Percentiles rank a stretch among this genome's conserved stretches.
Conservation (phyloP, 2,797 vertebrate genomes). For the Ciconia nigra region DNA sequence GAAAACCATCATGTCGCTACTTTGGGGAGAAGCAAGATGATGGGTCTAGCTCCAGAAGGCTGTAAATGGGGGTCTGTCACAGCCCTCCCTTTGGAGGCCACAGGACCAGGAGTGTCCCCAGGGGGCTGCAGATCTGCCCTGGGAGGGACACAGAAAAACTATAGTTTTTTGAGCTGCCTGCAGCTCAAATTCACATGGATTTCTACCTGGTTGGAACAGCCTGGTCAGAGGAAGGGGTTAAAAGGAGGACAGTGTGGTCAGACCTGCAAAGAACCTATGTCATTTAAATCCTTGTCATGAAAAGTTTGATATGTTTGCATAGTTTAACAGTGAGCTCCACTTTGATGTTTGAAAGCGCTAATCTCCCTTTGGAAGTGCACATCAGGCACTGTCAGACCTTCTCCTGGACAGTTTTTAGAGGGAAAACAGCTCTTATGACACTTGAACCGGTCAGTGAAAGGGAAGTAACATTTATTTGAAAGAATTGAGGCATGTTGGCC, state of each 20-base stretch:
- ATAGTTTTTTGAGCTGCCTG: neutral
- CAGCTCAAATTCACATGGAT: neutral
- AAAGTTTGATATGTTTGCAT: neutral
- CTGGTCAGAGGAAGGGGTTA: constrained; percentile 26
- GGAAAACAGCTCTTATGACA: neutral
- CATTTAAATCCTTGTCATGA: constrained; percentile 18
- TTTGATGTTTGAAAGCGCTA: neutral
- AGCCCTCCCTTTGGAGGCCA: neutral
- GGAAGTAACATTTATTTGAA: neutral
- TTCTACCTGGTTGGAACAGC: neutral
- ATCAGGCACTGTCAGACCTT: neutral
- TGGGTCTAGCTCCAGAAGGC: neutral
- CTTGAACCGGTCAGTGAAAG: neutral
- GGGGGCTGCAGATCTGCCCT: neutral
- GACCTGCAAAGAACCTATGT: neutral
- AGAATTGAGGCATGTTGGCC: neutral
- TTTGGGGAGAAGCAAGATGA: neutral
- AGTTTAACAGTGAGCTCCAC: neutral
- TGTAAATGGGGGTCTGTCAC: neutral
- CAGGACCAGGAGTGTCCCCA: neutral
- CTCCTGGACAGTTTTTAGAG: neutral
- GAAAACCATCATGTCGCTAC: neutral
- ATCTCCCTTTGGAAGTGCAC: neutral
- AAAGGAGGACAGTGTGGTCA: neutral
- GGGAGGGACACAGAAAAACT: neutral